Evolutionary conservation across 2,888 invertebrate genomes (phyloP), one percentile per base, ranked within the genome.

Genomic region (Spodoptera picta): DNA sequence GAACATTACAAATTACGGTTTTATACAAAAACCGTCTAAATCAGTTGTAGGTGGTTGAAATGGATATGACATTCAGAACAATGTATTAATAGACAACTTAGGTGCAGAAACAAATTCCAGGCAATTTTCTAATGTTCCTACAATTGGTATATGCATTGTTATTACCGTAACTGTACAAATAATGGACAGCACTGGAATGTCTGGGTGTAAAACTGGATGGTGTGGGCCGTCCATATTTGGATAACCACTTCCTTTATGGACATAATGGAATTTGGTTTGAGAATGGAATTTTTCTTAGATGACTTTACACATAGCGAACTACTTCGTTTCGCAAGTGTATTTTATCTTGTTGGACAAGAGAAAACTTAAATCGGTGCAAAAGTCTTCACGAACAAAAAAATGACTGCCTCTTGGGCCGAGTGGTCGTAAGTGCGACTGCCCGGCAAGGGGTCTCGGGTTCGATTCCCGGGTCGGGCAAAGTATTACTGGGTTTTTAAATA

Each of bases 51-150:
- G 76, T 76, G 73, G 72, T 65, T 55, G 23, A 51, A 72, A 72
- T 76, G 49, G 49, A 75, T 71, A 61, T 77, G 77, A 73, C 72
- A 75, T 79, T 79, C 62, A 60, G 43, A 49, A 36, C 19, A 62
- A 48, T 58, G 27, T 14, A 43, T 41, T 64, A 65, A 65, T 65
- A 44, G 43, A 41, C 49, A 47, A 41, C 46, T 60, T 79, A 70
- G 69, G 69, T 74, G 75, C 73, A 42, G 14, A 49, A 11, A 50
- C 58, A 46, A 65, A 67, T 71, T 68, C 63, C 56, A 12, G 66
- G 63, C 81, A 76, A 81, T 79, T 72, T 67, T 75, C 64, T 69
- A 79, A 79, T 79, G 60, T 60, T 11, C 61, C 7, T 14, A 36
- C 65, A 76, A 81, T 79, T 81, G 74, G 44, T 51, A 27, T 19